A percentile compares a stretch with the other conserved stretches of the same genome.
Conservation (phyloP, 2,888 invertebrate species). For the Xanthorhoe designata region DNA sequence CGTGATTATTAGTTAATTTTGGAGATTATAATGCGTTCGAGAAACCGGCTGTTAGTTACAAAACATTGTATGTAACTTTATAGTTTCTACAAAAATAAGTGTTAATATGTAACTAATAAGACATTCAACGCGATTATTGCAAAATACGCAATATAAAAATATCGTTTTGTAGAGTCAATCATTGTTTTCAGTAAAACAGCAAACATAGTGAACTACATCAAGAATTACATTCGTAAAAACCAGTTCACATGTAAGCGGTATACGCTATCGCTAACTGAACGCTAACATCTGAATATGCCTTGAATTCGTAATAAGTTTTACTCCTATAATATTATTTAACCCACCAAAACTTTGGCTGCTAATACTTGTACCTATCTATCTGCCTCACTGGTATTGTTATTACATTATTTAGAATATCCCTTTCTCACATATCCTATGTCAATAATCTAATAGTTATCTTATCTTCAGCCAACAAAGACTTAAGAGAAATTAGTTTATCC, state of each 20-base stretch:
- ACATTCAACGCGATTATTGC: too few species aligned
- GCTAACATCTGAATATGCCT: neutral
- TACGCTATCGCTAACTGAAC: neutral
- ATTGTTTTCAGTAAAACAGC: too few species aligned
- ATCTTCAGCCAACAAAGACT: slow-evolving; percentile 4
- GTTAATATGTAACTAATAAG: too few species aligned
- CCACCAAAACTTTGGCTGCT: slow-evolving; percentile 45
- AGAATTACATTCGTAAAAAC: neutral
- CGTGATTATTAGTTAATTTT: too few species aligned
- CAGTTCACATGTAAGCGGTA: neutral
- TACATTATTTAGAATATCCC: slow-evolving; percentile 12
- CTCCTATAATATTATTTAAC: slow-evolving; percentile 12
- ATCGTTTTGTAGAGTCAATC: too few species aligned
- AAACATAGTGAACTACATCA: neutral
- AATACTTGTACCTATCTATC: slow-evolving; percentile 39
- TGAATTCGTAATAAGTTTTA: neutral
- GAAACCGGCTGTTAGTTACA: too few species aligned
- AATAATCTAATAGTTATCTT: slow-evolving; percentile 14
- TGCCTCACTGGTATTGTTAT: slow-evolving; percentile 14
- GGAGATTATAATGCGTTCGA: too few species aligned
- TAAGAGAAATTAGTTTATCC: slow-evolving; percentile 7
- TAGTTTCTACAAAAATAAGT: too few species aligned
- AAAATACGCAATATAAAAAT: too few species aligned
- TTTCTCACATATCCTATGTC: slow-evolving; percentile 6
- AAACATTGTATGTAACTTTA: too few species aligned